Conservation (phyloP, 2,888 invertebrate genomes). For the Hemicrepidius hirtus region DNA sequence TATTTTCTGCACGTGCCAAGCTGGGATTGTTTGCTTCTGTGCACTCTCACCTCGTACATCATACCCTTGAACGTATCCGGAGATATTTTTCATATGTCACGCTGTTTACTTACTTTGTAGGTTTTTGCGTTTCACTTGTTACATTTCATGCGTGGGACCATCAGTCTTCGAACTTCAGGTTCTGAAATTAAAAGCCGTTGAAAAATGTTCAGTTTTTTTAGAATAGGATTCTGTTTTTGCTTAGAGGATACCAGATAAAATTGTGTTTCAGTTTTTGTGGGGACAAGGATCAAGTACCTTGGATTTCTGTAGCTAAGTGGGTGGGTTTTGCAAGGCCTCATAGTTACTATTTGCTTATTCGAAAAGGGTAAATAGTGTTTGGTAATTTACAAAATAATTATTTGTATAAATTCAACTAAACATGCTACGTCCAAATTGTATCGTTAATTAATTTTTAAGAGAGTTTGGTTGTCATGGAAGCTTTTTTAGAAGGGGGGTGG, state of each 20-base stretch:
- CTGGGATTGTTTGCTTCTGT: slow-evolving; percentile 18
- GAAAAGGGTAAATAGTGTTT: too few relatives aligned
- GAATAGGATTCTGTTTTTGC: background rate
- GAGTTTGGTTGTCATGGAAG: too few relatives aligned
- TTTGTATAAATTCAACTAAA: too few relatives aligned
- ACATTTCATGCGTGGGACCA: slow-evolving; percentile 19
- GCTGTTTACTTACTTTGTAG: slow-evolving; percentile 22
- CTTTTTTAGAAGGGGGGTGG: too few relatives aligned
- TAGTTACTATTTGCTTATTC: too few relatives aligned
- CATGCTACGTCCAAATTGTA: too few relatives aligned
- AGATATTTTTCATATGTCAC: slow-evolving; percentile 25
- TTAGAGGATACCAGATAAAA: background rate
- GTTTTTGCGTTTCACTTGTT: slow-evolving; percentile 31
- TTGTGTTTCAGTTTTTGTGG: too few relatives aligned
- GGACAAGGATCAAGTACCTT: too few relatives aligned
- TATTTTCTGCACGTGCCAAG: slow-evolving; percentile 6
- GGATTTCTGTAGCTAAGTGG: too few relatives aligned
- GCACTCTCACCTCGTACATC: slow-evolving; percentile 17
- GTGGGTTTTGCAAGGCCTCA: too few relatives aligned
- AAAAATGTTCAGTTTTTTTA: slow-evolving; percentile 9
- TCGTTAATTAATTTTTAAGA: too few relatives aligned
- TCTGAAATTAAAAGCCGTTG: slow-evolving; percentile 18
- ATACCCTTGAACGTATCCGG: slow-evolving; percentile 19
- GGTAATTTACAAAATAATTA: too few relatives aligned
- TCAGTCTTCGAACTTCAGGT: slow-evolving; percentile 16